Base-by-base conservation (phyloP, 2,113 vertebrate genomes). In the Corythoichthys intestinalis region DNA sequence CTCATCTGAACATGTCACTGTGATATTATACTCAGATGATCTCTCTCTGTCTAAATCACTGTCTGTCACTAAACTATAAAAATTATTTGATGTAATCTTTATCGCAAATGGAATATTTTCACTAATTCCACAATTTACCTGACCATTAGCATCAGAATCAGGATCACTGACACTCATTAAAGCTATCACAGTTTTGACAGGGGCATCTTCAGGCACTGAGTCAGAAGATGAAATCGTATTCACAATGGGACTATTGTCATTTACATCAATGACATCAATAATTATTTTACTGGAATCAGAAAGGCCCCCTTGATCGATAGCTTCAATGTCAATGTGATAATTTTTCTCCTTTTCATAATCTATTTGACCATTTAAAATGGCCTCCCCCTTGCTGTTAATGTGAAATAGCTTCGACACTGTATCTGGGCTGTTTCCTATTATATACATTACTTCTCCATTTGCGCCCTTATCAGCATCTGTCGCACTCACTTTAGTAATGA, bases 61-160 rank as follows among this genome's bases (percentile, higher is more conserved):
- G 6, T 85, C 85, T 59, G 90, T 94, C 5, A 91, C 71, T 56
- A 94, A 76, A 15, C 86, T 92, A 56, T 92, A 94, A 46, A 92
- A 93, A 37, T 86, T 89, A 28, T 77, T 88, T 1, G 82, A 46
- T 2, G 60, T 62, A 1, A 20, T 62, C 44, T 77, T 81, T 9
- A 91, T 85, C 57, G 65, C 58, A 78, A 91, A 88, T 0, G 86
- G 79, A 0, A 73, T 69, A 35, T 77, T 65, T 48, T 78, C 65
- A 63, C 58, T 70, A 0, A 87, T 82, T 0, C 41, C 5, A 53
- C 89, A 90, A 0, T 59, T 11, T 0, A 89, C 78, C 12, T 76
- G 69, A 0, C 87, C 89, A 57, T 89, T 87, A 0, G 39, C 68
- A 17, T 71, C 83, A 4, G 85, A 88, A 57, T 90, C 89, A 0